Base-by-base conservation (phyloP, 2,888 invertebrate genomes). In the Andrena flavipes region DNA sequence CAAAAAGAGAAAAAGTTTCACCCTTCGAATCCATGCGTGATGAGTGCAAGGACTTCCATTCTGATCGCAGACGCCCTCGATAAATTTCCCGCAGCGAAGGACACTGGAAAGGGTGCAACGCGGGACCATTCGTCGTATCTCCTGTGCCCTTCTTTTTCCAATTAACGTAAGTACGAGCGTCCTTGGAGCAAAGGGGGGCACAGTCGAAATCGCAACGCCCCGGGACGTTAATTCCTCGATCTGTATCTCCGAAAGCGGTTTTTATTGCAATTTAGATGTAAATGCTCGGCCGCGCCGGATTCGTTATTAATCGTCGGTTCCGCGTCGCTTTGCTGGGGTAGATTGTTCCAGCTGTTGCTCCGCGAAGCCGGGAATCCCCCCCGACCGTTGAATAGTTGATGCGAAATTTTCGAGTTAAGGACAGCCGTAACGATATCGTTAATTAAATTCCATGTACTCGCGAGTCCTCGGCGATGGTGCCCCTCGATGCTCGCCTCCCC, bases 391-490 rank as follows among this genome's bases (percentile, higher is more conserved):
- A 60, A 74, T 79, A 70, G 54, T 49, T 80, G 35, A 63, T 56
- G 60, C 30, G 69, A 80, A 77, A 77, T 80, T 77, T 73, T 75
- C 75, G 83, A 69, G 74, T 65, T 59, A 76, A 72, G 68, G 85
- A 68, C 76, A 74, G 49, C 76, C 73, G 70, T 86, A 84, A 78
- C 62, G 77, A 72, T 74, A 72, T 62, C 71, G 81, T 76, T 82
- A 86, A 86, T 86, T 80, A 84, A 82, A 86, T 78, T 75, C 73
- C 73, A 60, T 35, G 68, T 75, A 59, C 67, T 68, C 76, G 77
- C 65, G 72, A 60, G 51, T 49, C 68, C 81, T 77, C 68, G 73
- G 54, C 80, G 54, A 65, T 49, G 51, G 59, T 60, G 63, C 59
- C 20, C 64, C 42, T 30, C 49, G 16, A 42, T 13, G 63, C 56